Percentiles rank a stretch among this genome's conserved stretches.
Evolutionary conservation across 2,113 vertebrate genomes (phyloP).

Genomic region (Triplophysa tibetana): DNA sequence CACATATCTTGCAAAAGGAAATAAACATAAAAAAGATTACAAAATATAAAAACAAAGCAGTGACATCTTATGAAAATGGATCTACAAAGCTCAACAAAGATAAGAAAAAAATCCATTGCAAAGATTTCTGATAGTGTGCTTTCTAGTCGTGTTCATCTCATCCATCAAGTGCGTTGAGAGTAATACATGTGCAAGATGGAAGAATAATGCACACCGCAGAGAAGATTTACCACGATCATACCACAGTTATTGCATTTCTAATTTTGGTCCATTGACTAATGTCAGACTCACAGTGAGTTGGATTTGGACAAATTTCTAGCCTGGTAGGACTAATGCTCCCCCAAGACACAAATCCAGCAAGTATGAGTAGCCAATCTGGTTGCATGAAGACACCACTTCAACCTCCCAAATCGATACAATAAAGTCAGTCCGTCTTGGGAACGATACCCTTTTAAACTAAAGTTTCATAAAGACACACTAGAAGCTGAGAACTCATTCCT

Average conservation of each 20-base stretch:
- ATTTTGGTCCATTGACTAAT: constrained; percentile 52
- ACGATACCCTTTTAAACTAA: constrained; percentile 39
- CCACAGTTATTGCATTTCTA: constrained; percentile 52
- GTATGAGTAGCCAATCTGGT: constrained; percentile 33
- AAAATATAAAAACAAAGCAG: background rate
- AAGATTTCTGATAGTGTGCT: constrained; percentile 7
- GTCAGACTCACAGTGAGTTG: constrained; percentile 37
- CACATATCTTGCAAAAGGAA: background rate
- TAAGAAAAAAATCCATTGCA: background rate
- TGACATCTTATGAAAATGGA: background rate
- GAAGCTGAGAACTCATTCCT: constrained; percentile 23
- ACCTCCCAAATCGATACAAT: constrained; percentile 51
- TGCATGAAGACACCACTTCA: constrained; percentile 50
- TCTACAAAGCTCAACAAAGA: background rate
- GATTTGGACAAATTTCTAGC: constrained; percentile 42
- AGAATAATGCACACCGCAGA: constrained; percentile 45
- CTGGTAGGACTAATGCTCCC: constrained; percentile 43
- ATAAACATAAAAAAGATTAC: background rate
- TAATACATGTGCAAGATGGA: constrained; percentile 16
- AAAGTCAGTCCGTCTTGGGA: constrained; percentile 39
- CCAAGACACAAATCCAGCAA: constrained; percentile 46
- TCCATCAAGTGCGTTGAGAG: constrained; percentile 35
- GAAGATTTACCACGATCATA: constrained; percentile 49
- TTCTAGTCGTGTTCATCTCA: constrained; percentile 32
- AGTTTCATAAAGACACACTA: constrained; percentile 48